phyloP scores from a whole-genome alignment of 1,140 invertebrate genomes.

The Callitettix versicolor region DNA sequence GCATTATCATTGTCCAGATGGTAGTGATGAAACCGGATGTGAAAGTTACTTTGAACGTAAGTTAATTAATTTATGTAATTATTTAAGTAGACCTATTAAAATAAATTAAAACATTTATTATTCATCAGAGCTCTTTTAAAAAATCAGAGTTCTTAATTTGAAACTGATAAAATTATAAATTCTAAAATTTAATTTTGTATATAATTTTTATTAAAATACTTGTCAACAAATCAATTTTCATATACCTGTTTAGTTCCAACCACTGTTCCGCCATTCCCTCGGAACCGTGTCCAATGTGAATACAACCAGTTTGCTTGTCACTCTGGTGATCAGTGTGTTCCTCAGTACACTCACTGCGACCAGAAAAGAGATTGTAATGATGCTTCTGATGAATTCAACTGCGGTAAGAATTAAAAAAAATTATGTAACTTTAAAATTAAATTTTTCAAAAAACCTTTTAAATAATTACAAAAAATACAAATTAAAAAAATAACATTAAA shows the following conservation, averaged over 20 bases:
- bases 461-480: not conserved
- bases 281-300: slow-evolving; percentile 30
- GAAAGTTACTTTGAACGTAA: slow-evolving; percentile 27
- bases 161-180: too few relatives aligned
- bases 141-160: too few relatives aligned
- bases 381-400: slow-evolving; percentile 49
- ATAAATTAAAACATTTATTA: not conserved
- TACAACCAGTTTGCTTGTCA: slow-evolving; percentile 44
- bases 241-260: not conserved
- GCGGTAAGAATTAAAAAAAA: slow-evolving; percentile 7
- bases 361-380: slow-evolving; percentile 52
- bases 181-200: too few relatives aligned
- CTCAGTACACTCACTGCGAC: slow-evolving; percentile 42
- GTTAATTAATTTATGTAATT: not conserved
- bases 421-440: not conserved
- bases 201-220: not conserved
- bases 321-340: slow-evolving; percentile 44
- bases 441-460: not conserved
- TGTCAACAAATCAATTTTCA: not conserved
- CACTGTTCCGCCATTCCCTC: slow-evolving; percentile 6
- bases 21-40: slow-evolving; percentile 43
- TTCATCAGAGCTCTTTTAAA: not conserved
- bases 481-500: not conserved
- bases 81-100: too few relatives aligned
- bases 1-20: slow-evolving; percentile 45